Base-by-base conservation (phyloP, 1,140 invertebrate species). In the Ips nitidus region DNA sequence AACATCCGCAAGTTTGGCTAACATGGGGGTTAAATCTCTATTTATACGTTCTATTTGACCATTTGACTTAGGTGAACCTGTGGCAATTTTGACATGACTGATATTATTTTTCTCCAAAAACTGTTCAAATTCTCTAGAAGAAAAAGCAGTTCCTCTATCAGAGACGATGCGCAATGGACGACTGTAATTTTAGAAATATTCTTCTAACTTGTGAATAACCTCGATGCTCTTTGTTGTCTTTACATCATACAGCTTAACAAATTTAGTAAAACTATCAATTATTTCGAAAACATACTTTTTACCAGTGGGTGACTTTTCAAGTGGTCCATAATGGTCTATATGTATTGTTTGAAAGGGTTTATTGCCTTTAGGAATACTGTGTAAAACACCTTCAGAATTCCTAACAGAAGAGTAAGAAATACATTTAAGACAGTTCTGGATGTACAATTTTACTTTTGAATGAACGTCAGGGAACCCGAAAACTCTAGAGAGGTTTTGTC, bases 391-490 rank as follows among this genome's bases (percentile, higher is more conserved):
- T 66, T 75, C 66, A 4, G 5, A 3, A 71, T 77, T 80, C 61
- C 4, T 47, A 4, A 4, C 4, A 47, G 76, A 69, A 2, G 72
- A 76, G 57, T 69, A 79, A 52, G 58, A 47, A 41, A 80, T 71
- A 62, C 76, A 71, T 62, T 76, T 75, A 45, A 80, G 39, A 57
- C 74, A 78, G 72, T 79, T 75, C 40, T 39, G 4, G n/a, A 69
- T 72, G 50, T 69, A 59, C 6, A 52, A 37, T 59, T 73, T 70
- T 5, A 76, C 56, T 57, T 78, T 80, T 41, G 74, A 41, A 4
- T 8, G 43, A 5, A 81, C 52, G 0, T 75, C 67, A 1, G 75
- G 73, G 74, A 81, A 76, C 75, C 74, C 74, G 74, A 81, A 74
- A 6, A 39, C 56, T 6, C 43, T 4, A 47, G 43, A 47, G n/a